A percentile compares a stretch with the other conserved stretches of the same genome.
These are phyloP conservation scores for Myotis brandtii DNA, from an alignment of 2,113 vertebrate species.

Conservation along the genomic window DNA sequence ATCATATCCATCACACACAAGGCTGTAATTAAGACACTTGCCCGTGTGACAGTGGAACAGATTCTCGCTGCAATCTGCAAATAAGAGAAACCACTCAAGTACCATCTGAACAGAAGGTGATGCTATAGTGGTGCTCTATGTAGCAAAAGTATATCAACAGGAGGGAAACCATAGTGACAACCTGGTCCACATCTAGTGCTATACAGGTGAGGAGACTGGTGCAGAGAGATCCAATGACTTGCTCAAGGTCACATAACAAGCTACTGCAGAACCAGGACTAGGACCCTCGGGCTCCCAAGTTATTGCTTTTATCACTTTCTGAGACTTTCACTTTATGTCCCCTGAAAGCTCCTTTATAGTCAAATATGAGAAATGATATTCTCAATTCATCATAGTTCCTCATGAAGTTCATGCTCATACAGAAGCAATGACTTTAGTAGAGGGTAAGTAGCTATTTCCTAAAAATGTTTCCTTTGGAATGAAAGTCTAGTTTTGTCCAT, in stretches of 20 bases:
- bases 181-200: not conserved
- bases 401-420: not conserved
- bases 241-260: not conserved
- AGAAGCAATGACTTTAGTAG: not conserved
- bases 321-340: not conserved
- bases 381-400: not conserved
- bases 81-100: slow-evolving; percentile 13
- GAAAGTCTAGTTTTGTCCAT: not conserved
- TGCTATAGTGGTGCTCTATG: accelerated
- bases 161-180: not conserved
- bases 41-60: slow-evolving; percentile 92
- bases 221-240: not conserved
- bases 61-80: slow-evolving; percentile 90
- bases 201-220: not conserved
- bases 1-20: slow-evolving; percentile 96
- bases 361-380: not conserved
- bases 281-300: not conserved
- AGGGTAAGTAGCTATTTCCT: not conserved
- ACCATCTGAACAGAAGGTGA: not conserved
- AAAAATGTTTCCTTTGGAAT: not conserved
- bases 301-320: not conserved
- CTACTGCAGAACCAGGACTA: not conserved
- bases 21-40: slow-evolving; percentile 90
- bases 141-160: not conserved
- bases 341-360: not conserved